These are phyloP conservation scores for Cephus sareptanus DNA, from an alignment of 2,888 invertebrate genomes.

Conservation along the genomic window DNA sequence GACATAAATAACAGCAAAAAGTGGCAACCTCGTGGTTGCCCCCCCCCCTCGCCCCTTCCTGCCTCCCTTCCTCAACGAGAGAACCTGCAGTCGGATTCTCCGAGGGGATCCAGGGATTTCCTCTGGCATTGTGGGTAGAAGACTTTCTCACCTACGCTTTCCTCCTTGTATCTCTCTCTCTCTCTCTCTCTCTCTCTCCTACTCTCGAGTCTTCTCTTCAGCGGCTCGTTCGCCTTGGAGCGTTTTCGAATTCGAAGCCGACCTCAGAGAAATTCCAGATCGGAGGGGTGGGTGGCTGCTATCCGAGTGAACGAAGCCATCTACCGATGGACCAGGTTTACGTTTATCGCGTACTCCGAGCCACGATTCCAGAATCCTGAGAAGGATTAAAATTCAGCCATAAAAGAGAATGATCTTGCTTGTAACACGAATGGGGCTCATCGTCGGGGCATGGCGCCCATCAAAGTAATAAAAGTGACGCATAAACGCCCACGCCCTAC, in stretches of 20 bases:
- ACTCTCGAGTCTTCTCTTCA: neutral
- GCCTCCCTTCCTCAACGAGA: too few species aligned
- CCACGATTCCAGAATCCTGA: constrained; percentile 33
- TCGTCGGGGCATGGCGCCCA: constrained; percentile 28
- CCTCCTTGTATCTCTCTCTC: too few species aligned
- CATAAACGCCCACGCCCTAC: constrained; percentile 41
- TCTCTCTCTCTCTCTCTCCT: too few species aligned
- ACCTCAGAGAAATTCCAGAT: too few species aligned
- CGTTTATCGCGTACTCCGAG: constrained; percentile 1
- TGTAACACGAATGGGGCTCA: constrained; percentile 29
- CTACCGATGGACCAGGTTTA: neutral
- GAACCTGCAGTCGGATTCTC: too few species aligned
- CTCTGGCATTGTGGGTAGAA: too few species aligned
- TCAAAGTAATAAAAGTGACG: constrained; percentile 41
- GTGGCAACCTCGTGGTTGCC: constrained; percentile 33
- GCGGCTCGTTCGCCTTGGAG: neutral
- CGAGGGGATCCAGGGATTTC: too few species aligned
- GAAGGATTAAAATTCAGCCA: constrained; percentile 39
- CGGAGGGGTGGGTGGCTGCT: too few species aligned
- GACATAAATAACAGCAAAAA: constrained; percentile 52
- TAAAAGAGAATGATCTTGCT: constrained; percentile 45
- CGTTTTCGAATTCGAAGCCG: neutral
- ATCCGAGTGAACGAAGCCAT: neutral
- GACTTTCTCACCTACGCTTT: too few species aligned
- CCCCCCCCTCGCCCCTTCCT: too few species aligned